Conservation (phyloP, 1,140 invertebrate species). For the Drosophila parabipectinata region DNA sequence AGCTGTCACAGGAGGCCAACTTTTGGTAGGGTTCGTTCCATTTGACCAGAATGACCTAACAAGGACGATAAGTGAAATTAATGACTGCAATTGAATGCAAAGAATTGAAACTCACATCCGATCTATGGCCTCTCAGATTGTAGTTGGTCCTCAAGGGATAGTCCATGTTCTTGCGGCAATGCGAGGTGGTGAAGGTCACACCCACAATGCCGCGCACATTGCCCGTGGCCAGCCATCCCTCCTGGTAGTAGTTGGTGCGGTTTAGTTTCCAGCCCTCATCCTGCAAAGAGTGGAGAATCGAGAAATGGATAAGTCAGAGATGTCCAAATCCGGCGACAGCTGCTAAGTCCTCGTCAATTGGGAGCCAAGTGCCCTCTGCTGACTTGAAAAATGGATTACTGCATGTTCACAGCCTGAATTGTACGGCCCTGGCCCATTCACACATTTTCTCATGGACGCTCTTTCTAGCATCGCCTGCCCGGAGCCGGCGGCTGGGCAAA, state of each 20-base stretch:
- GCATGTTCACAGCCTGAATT: slow-evolving; percentile 16
- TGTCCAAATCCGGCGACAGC: slow-evolving; percentile 40
- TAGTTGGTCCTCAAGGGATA: slow-evolving; percentile 97
- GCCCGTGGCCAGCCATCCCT: slow-evolving; percentile 98
- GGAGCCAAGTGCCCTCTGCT: slow-evolving; percentile 54
- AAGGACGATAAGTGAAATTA: not conserved
- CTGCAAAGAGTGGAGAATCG: slow-evolving; percentile 84
- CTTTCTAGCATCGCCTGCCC: slow-evolving; percentile 23
- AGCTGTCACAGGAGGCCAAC: slow-evolving; percentile 98
- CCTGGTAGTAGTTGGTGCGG: slow-evolving; percentile 97
- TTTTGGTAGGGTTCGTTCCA: slow-evolving; percentile 99
- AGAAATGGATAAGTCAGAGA: slow-evolving; percentile 18
- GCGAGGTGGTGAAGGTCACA: slow-evolving; percentile 97
- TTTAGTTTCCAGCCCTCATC: slow-evolving; percentile 97
- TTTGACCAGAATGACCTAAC: slow-evolving; percentile 96
- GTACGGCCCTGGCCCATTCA: slow-evolving; percentile 33
- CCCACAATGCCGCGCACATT: slow-evolving; percentile 97
- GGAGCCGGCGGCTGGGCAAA: slow-evolving; percentile 22
- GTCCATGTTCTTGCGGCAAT: slow-evolving; percentile 92
- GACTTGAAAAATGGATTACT: slow-evolving; percentile 59
- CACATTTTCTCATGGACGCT: slow-evolving; percentile 25
- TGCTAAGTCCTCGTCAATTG: slow-evolving; percentile 67
- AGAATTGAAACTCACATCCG: slow-evolving; percentile 89
- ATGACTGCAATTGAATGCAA: not conserved
- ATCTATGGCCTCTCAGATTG: slow-evolving; percentile 97